A percentile compares a stretch with the other conserved stretches of the same genome.
Conservation (phyloP, 2,888 invertebrate genomes). For the Ochropacha duplaris region DNA sequence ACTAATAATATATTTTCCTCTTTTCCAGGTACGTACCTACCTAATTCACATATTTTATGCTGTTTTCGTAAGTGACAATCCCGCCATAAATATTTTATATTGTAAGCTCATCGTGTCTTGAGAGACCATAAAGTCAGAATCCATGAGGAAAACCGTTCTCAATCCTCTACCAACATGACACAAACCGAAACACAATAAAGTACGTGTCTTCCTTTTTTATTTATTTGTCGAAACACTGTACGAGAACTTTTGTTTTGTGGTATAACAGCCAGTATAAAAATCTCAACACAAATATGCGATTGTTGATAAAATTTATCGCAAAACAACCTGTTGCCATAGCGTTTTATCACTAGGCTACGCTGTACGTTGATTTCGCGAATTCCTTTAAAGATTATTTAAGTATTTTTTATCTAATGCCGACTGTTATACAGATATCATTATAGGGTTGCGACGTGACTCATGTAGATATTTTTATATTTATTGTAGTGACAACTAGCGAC, state of each 20-base stretch:
- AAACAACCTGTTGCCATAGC: constrained; percentile 45
- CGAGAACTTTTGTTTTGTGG: neutral
- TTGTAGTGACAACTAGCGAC: constrained; percentile 43
- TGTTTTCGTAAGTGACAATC: constrained; percentile 1
- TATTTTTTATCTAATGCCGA: constrained; percentile 34
- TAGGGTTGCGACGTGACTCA: constrained; percentile 40
- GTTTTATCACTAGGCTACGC: constrained; percentile 35
- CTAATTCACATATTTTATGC: neutral
- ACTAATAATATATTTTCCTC: constrained; percentile 8
- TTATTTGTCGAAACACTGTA: constrained; percentile 2
- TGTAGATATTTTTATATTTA: constrained; percentile 42
- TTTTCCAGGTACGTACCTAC: constrained; percentile 25
- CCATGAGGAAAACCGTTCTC: constrained; percentile 6
- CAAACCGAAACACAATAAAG: constrained; percentile 3
- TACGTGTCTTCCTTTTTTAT: constrained; percentile 3
- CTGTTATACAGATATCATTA: constrained; percentile 15
- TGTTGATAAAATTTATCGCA: constrained; percentile 35
- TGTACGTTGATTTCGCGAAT: constrained; percentile 37
- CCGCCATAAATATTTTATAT: constrained; percentile 4
- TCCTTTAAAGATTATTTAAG: constrained; percentile 44
- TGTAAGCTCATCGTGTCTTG: constrained; percentile 3
- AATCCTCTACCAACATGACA: constrained; percentile 4
- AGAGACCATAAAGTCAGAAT: constrained; percentile 7
- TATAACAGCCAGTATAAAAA: constrained; percentile 1
- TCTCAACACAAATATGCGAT: constrained; percentile 1